Evolutionary conservation across 2,888 invertebrate genomes (phyloP).

Genomic region (Osmoderma eremita): DNA sequence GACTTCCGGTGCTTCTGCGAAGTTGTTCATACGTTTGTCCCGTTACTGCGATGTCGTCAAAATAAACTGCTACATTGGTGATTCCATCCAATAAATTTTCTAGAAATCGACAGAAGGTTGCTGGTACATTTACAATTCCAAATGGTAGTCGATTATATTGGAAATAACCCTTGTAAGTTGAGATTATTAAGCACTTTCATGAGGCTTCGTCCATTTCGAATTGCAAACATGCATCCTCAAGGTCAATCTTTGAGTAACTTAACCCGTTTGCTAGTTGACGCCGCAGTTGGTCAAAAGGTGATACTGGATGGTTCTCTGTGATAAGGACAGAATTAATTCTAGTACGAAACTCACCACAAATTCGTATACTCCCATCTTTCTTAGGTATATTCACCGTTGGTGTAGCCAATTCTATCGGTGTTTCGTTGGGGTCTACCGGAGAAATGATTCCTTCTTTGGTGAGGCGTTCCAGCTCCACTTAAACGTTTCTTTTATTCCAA

Average conservation of each 20-base stretch:
- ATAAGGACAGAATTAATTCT: background rate
- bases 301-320: background rate
- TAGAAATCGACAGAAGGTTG: background rate
- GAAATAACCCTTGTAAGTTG: constrained; percentile 10
- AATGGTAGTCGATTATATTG: constrained; percentile 34
- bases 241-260: no score
- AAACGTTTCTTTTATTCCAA: background rate
- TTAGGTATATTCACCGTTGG: background rate
- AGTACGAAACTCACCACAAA: background rate
- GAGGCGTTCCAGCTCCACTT: background rate
- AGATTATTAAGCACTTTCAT: background rate
- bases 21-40: no score
- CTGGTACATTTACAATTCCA: background rate
- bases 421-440: constrained; percentile 5
- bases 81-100: background rate
- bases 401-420: background rate
- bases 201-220: background rate
- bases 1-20: no score
- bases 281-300: background rate
- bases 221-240: no score
- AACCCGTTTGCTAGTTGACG: background rate
- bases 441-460: background rate
- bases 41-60: no score
- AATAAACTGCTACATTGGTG: no score
- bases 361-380: background rate